phyloP scores from a whole-genome alignment of 2,113 vertebrate genomes.

The Lamprotornis superbus region DNA sequence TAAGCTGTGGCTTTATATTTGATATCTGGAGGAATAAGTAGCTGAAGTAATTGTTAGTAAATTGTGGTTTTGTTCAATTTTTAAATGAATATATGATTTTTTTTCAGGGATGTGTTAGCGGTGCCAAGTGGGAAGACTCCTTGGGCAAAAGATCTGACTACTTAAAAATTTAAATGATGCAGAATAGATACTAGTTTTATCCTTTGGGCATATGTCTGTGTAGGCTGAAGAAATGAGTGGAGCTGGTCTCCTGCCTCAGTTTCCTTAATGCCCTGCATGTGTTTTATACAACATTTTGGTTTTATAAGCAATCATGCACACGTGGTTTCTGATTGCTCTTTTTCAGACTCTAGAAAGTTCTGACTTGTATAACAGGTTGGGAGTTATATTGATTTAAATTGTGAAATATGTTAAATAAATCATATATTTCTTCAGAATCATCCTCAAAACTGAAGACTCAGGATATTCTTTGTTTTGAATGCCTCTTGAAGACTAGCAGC shows the following conservation, averaged over 20 bases:
- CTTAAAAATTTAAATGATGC: neutral
- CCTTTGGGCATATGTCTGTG: neutral
- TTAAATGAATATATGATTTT: neutral
- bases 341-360: neutral
- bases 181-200: neutral
- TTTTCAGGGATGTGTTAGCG: neutral
- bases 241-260: neutral
- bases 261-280: neutral
- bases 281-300: neutral
- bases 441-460: neutral
- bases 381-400: neutral
- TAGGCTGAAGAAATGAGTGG: neutral
- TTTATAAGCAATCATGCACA: neutral
- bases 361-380: neutral
- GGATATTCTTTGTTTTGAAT: neutral
- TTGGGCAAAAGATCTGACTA: neutral
- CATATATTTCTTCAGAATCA: neutral
- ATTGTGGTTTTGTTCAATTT: neutral
- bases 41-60: neutral
- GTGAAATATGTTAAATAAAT: neutral
- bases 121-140: neutral
- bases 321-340: neutral
- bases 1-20: neutral
- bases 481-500: neutral
- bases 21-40: neutral